Evolutionary conservation across 2,797 vertebrate genomes (phyloP).

Genomic region (Mus caroli): DNA sequence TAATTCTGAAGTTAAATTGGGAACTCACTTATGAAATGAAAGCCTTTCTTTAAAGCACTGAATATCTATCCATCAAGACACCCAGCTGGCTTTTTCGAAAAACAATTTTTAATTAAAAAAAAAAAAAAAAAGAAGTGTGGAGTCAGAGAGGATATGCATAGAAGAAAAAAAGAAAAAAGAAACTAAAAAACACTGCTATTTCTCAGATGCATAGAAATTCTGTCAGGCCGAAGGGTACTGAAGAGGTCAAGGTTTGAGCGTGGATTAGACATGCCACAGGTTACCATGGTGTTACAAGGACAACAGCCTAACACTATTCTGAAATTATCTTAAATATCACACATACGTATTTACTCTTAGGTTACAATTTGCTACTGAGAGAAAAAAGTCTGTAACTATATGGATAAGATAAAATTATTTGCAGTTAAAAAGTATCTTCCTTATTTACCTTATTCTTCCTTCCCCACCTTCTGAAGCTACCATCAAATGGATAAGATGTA

Average conservation of each 20-base stretch:
- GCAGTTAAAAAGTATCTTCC: slow-evolving; percentile 46
- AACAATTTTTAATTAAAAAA: slow-evolving; percentile 54
- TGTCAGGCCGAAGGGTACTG: not conserved
- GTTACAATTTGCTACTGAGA: slow-evolving; percentile 55
- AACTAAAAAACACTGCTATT: slow-evolving; percentile 26
- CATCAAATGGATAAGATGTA: not conserved
- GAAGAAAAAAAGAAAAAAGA: not conserved
- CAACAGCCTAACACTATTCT: slow-evolving; percentile 22
- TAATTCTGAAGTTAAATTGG: slow-evolving; percentile 61
- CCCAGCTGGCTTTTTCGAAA: slow-evolving; percentile 69
- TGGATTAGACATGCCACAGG: not conserved
- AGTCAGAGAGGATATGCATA: not conserved
- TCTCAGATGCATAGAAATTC: not conserved
- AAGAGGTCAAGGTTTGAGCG: slow-evolving; percentile 31
- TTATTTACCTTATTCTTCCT: slow-evolving; percentile 6
- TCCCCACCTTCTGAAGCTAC: slow-evolving; percentile 9
- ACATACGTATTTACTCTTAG: slow-evolving; percentile 16
- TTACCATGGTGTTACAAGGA: not conserved
- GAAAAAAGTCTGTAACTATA: slow-evolving; percentile 49
- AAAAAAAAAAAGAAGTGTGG: not conserved
- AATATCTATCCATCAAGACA: slow-evolving; percentile 66
- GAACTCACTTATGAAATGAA: slow-evolving; percentile 67
- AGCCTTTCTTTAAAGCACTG: slow-evolving; percentile 60
- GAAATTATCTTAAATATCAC: slow-evolving; percentile 41
- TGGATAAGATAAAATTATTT: slow-evolving; percentile 54